Percentiles rank a stretch among this genome's conserved stretches.
Evolutionary conservation across 2,888 invertebrate species (phyloP).

Genomic region (Himalopsyche tibetana): DNA sequence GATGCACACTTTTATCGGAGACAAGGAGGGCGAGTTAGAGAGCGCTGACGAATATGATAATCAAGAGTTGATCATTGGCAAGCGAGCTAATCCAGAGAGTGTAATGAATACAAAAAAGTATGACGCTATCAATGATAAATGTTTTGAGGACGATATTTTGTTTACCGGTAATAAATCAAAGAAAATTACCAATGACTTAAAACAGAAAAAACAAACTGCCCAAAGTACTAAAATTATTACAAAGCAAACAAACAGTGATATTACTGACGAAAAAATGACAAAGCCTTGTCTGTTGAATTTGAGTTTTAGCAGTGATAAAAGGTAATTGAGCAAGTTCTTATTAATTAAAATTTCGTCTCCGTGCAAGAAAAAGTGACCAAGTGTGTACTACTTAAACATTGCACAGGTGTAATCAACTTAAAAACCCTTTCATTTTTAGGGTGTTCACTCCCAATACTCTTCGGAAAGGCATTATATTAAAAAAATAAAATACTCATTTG

Average conservation of each 20-base stretch:
- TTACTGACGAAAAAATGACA: neutral
- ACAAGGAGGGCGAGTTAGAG: conserved; percentile 66
- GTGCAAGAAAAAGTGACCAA: conserved; percentile 22
- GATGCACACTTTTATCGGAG: conserved; percentile 66
- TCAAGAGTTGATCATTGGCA: conserved; percentile 35
- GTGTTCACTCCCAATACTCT: too few relatives aligned
- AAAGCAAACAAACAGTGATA: neutral
- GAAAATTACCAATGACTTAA: conserved; percentile 46
- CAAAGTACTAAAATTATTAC: neutral
- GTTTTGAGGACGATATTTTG: conserved; percentile 56
- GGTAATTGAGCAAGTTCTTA: conserved; percentile 62
- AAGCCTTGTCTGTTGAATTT: conserved; percentile 71
- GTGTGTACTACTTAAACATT: too few relatives aligned
- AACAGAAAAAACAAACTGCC: neutral
- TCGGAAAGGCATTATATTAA: too few relatives aligned
- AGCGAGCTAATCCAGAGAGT: conserved; percentile 70
- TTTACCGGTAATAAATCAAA: conserved; percentile 56
- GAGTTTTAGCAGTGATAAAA: conserved; percentile 69
- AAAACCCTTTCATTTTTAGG: too few relatives aligned
- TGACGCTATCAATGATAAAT: conserved; percentile 61
- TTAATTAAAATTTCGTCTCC: too few relatives aligned
- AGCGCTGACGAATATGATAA: conserved; percentile 67
- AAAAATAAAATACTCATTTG: too few relatives aligned
- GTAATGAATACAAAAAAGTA: conserved; percentile 68
- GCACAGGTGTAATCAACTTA: too few relatives aligned